Evolutionary conservation across 2,113 vertebrate species (phyloP).

Genomic region (Jacana jacana): DNA sequence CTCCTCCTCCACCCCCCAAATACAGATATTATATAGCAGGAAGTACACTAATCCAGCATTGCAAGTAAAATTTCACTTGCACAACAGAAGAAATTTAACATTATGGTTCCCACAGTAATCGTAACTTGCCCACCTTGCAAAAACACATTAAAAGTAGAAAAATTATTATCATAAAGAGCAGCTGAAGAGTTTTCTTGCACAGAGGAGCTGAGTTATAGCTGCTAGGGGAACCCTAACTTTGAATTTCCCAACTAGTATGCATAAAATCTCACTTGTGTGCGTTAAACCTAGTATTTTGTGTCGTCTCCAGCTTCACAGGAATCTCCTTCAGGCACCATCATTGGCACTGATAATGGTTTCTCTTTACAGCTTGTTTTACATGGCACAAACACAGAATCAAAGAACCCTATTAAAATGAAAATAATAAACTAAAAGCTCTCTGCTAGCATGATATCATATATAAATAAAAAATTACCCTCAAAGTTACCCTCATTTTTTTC

Average conservation of each 20-base stretch:
- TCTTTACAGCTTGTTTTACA: conserved; percentile 24
- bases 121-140: conserved; percentile 58
- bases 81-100: conserved; percentile 49
- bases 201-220: conserved; percentile 11
- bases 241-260: conserved; percentile 8
- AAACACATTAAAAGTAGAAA: conserved; percentile 39
- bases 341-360: neutral
- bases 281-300: neutral
- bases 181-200: conserved; percentile 20
- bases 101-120: conserved; percentile 63
- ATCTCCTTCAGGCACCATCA: conserved; percentile 27
- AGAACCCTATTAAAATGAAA: neutral
- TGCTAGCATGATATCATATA: neutral
- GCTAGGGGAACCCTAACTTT: conserved; percentile 56
- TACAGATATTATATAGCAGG: neutral
- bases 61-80: conserved; percentile 37
- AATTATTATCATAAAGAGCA: conserved; percentile 56
- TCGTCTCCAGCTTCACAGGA: neutral
- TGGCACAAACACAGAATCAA: neutral
- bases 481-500: neutral
- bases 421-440: neutral
- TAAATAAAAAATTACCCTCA: neutral
- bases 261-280: neutral
- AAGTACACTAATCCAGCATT: conserved; percentile 26
- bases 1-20: neutral